These are phyloP conservation scores for Choreutis nemorana DNA, from an alignment of 2,888 invertebrate genomes.

Conservation along the genomic window DNA sequence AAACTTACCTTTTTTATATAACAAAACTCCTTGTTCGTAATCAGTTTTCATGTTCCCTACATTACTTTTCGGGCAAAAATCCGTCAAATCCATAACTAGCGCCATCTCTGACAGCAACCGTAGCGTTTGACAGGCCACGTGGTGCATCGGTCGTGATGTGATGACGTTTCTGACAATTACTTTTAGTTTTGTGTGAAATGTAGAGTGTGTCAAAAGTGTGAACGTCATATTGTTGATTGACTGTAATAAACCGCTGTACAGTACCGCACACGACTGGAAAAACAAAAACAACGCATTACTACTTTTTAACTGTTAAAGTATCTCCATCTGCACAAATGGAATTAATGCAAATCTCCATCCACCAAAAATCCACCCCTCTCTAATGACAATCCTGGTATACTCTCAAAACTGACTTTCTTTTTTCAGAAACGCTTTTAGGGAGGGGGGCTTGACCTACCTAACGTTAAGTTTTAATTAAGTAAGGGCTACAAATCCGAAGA, in stretches of 20 bases:
- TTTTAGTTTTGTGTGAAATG: constrained; percentile 15
- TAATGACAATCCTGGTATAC: not conserved
- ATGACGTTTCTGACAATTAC: constrained; percentile 25
- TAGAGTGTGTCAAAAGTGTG: no score
- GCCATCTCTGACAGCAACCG: constrained; percentile 17
- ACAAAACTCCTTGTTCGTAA: constrained; percentile 47
- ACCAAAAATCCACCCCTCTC: not conserved
- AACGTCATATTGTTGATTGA: constrained; percentile 21
- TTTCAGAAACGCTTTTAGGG: no score
- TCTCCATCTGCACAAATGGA: no score
- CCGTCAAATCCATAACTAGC: constrained; percentile 13
- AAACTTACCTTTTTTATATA: constrained; percentile 41
- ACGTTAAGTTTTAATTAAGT: no score
- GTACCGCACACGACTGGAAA: constrained; percentile 41
- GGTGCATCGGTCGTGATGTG: constrained; percentile 28
- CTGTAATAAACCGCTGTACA: constrained; percentile 35
- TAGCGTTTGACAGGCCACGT: constrained; percentile 25
- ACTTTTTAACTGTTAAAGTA: not conserved
- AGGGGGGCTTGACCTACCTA: no score
- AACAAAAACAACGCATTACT: constrained; percentile 4
- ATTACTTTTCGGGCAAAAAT: constrained; percentile 23
- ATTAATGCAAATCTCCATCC: no score
- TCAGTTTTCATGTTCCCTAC: constrained; percentile 38
- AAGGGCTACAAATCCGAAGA: no score
- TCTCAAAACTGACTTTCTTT: not conserved